Conservation (phyloP, 1,140 invertebrate species). For the Pogonomyrmex barbatus region DNA sequence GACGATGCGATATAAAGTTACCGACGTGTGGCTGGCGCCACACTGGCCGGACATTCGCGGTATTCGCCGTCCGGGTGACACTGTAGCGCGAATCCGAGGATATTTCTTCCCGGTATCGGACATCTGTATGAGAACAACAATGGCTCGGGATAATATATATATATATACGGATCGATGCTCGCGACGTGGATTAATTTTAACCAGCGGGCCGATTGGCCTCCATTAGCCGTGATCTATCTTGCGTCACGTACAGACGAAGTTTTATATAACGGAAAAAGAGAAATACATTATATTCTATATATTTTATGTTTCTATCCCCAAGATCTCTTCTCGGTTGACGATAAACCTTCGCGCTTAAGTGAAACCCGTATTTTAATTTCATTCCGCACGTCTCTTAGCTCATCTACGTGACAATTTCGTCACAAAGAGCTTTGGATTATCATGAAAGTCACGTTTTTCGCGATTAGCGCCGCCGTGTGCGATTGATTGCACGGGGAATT, state of each 20-base stretch:
- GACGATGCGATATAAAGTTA: slow-evolving; percentile 72
- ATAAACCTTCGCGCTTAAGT: neutral
- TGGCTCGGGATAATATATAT: slow-evolving; percentile 19
- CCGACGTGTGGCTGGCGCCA: slow-evolving; percentile 53
- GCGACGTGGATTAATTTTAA: slow-evolving; percentile 42
- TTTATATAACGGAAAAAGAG: neutral
- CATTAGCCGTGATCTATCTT: slow-evolving; percentile 13
- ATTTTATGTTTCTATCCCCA: slow-evolving; percentile 4
- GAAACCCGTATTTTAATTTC: neutral
- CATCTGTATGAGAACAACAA: slow-evolving; percentile 28
- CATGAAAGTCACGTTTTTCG: neutral
- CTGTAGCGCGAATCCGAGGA: slow-evolving; percentile 7
- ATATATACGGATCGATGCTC: neutral
- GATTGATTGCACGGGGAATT: neutral
- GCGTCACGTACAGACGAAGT: slow-evolving; percentile 19
- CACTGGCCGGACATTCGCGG: slow-evolving; percentile 57
- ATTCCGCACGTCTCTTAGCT: neutral
- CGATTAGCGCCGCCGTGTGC: neutral
- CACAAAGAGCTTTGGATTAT: neutral
- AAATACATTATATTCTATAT: neutral
- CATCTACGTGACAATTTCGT: neutral
- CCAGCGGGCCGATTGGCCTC: neutral
- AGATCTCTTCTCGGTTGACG: neutral
- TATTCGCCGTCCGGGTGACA: slow-evolving; percentile 34
- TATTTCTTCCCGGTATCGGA: neutral